Evolutionary conservation across 2,888 invertebrate genomes (phyloP).

Genomic region (Cepaea hortensis): DNA sequence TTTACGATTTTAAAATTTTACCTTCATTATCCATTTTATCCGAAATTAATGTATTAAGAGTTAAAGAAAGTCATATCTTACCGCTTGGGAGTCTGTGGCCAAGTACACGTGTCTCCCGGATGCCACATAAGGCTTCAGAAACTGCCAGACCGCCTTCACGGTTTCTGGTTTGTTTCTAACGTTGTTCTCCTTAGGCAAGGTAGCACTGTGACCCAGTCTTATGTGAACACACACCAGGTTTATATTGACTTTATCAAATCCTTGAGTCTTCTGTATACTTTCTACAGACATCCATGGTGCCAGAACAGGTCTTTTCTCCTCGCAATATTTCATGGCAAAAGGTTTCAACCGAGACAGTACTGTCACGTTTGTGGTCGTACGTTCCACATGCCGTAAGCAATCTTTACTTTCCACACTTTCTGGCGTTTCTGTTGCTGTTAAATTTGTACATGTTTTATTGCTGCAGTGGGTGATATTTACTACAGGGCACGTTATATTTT

Average conservation of each 20-base stretch:
- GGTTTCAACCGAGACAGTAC: background rate
- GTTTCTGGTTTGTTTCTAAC: slow-evolving; percentile 35
- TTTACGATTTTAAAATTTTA: no score
- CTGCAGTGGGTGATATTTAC: background rate
- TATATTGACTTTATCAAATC: slow-evolving; percentile 23
- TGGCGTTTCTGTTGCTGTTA: background rate
- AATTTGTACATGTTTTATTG: background rate
- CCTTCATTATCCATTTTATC: no score
- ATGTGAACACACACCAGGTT: slow-evolving; percentile 50
- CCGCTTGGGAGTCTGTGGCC: slow-evolving; percentile 52
- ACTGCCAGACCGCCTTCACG: slow-evolving; percentile 46
- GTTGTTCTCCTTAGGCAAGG: slow-evolving; percentile 41
- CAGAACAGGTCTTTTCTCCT: background rate
- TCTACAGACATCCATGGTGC: background rate
- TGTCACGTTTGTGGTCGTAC: background rate
- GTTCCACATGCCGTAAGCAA: background rate
- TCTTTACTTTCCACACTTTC: background rate
- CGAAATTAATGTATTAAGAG: no score
- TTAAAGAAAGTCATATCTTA: slow-evolving; percentile 4
- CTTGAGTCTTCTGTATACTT: slow-evolving; percentile 4
- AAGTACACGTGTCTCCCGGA: slow-evolving; percentile 51
- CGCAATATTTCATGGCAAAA: background rate
- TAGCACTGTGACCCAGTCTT: slow-evolving; percentile 47
- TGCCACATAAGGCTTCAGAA: slow-evolving; percentile 43
- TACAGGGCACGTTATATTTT: background rate